Conservation (phyloP, 2,113 vertebrate species). For the Lanius ludovicianus region DNA sequence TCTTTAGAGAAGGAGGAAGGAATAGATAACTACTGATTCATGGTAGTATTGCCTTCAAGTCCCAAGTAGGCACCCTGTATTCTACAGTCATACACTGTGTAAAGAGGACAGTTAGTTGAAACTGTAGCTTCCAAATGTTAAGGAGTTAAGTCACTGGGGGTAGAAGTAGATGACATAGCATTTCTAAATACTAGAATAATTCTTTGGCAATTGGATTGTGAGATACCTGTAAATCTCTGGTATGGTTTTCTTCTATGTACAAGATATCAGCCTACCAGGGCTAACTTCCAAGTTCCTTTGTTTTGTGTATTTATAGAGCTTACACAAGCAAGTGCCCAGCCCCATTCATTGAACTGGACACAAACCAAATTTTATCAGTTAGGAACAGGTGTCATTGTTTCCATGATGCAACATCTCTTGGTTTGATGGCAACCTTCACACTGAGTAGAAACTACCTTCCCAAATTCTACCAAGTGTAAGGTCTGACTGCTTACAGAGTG, state of each 20-base stretch:
- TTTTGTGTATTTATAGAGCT: not conserved
- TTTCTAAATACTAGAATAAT: not conserved
- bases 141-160: not conserved
- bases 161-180: not conserved
- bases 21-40: not conserved
- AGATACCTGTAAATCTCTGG: not conserved
- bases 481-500: not conserved
- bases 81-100: not conserved
- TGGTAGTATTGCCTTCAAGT: not conserved
- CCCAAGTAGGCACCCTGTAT: not conserved
- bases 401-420: not conserved
- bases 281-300: not conserved
- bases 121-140: not conserved
- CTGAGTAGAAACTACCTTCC: not conserved
- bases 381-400: not conserved
- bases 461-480: not conserved
- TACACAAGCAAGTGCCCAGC: not conserved
- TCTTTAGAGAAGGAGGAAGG: not conserved
- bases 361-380: not conserved
- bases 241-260: not conserved
- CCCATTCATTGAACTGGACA: not conserved
- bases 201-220: not conserved
- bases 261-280: not conserved
- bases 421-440: not conserved
- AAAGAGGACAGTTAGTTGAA: not conserved